Percentiles rank a stretch among this genome's conserved stretches.
Evolutionary conservation across 2,888 invertebrate species (phyloP).

Genomic region (Tineola bisselliella): DNA sequence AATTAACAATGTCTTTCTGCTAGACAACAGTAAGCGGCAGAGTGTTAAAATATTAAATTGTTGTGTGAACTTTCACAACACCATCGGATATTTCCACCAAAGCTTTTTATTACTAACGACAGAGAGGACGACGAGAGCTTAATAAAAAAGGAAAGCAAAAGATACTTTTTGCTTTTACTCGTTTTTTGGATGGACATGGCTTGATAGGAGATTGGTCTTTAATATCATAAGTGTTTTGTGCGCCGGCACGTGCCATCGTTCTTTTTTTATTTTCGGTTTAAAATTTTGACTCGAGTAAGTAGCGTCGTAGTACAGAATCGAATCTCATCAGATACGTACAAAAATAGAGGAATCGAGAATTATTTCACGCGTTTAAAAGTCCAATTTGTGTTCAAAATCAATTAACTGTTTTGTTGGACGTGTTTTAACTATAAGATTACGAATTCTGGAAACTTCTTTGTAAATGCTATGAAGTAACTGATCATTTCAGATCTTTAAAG

Average conservation of each 20-base stretch:
- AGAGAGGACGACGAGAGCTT: conserved; percentile 26
- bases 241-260: conserved; percentile 43
- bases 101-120: conserved; percentile 35
- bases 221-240: conserved; percentile 26
- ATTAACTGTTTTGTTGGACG: conserved; percentile 4
- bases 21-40: conserved; percentile 22
- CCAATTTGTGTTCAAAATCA: background rate
- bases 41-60: conserved; percentile 64
- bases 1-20: conserved; percentile 8
- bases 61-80: conserved; percentile 66
- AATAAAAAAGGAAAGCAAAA: conserved; percentile 12
- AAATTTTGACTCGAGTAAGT: background rate
- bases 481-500: no score
- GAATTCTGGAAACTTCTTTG: background rate
- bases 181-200: conserved; percentile 28
- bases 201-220: conserved; percentile 15
- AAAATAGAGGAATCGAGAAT: background rate
- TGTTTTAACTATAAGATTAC: background rate
- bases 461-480: no score
- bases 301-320: background rate
- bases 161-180: background rate
- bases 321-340: background rate
- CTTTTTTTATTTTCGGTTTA: background rate
- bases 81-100: conserved; percentile 24
- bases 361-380: conserved; percentile 3